These are phyloP conservation scores for Oncorhynchus kisutch DNA, from an alignment of 2,113 vertebrate genomes.

Conservation along the genomic window DNA sequence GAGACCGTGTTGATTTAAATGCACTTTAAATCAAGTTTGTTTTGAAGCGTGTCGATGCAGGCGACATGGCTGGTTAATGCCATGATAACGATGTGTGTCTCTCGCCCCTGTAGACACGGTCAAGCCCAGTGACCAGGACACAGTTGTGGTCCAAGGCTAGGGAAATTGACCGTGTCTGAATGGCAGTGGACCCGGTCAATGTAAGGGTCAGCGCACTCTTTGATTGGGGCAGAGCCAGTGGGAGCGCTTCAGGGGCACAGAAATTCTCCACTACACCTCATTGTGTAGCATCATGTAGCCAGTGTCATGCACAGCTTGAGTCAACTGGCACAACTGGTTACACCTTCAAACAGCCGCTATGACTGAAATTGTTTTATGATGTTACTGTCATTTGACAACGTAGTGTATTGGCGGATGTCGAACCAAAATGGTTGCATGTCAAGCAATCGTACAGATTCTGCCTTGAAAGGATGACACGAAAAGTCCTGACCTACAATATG, in stretches of 20 bases:
- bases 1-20: too few relatives aligned
- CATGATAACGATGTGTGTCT: background rate
- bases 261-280: slow-evolving; percentile 29
- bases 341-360: too few relatives aligned
- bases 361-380: too few relatives aligned
- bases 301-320: background rate
- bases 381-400: too few relatives aligned
- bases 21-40: too few relatives aligned
- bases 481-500: too few relatives aligned
- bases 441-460: too few relatives aligned
- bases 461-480: too few relatives aligned
- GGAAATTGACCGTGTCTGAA: slow-evolving; percentile 43
- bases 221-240: slow-evolving; percentile 17
- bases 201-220: slow-evolving; percentile 19
- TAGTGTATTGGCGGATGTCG: too few relatives aligned
- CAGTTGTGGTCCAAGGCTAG: slow-evolving; percentile 9
- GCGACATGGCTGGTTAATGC: background rate
- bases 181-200: slow-evolving; percentile 11
- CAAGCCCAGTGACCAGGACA: background rate
- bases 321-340: background rate
- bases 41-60: background rate
- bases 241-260: slow-evolving; percentile 8
- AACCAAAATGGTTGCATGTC: too few relatives aligned
- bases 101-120: background rate
- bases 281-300: slow-evolving; percentile 17